Base-by-base conservation (phyloP, 2,888 invertebrate species). In the Melinopterus prodromus region DNA sequence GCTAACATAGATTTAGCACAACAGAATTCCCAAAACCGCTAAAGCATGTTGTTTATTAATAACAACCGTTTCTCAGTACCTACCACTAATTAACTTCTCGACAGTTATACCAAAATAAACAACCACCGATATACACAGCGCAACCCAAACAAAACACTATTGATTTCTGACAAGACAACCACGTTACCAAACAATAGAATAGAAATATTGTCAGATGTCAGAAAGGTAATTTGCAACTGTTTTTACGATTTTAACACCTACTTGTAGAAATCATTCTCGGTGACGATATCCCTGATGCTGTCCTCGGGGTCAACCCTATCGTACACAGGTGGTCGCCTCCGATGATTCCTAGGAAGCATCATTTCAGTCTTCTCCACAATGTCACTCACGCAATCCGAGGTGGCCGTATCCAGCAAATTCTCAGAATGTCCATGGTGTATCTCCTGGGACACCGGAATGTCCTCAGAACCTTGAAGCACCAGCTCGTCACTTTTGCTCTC, bases 251-350 rank as follows among this genome's bases (percentile, higher is more conserved):
- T 0, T n/a, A 71, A 36, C 37, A 79, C 77, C 69, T 85, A 92
- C 92, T 92, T 91, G 87, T 92, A 92, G 85, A 93, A 90, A 87
- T 93, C 92, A 85, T 93, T 92, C 86, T 92, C 92, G 7, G 91
- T 91, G 80, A 93, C 91, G 85, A 93, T 92, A 86, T 92, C 93
- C 78, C 92, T 89, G 82, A 93, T 92, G 82, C 92, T 92, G 84
- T 92, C 92, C 86, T 92, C 92, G n/a, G 93, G 92, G 86, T 92
- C 92, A 77, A 92, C 90, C 82, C 91, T 88, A 85, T 92, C 92
- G 84, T 90, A 90, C 7, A 90, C 89, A 38, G 89, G 88, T 80
- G 88, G 86, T 82, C 89, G 88, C 70, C 86, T 86, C 79, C 87
- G 83, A 77, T 82, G 83, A 70, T 80, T 84, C 38, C 84, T 83